phyloP scores from a whole-genome alignment of 2,113 vertebrate genomes.

The Scortum barcoo region DNA sequence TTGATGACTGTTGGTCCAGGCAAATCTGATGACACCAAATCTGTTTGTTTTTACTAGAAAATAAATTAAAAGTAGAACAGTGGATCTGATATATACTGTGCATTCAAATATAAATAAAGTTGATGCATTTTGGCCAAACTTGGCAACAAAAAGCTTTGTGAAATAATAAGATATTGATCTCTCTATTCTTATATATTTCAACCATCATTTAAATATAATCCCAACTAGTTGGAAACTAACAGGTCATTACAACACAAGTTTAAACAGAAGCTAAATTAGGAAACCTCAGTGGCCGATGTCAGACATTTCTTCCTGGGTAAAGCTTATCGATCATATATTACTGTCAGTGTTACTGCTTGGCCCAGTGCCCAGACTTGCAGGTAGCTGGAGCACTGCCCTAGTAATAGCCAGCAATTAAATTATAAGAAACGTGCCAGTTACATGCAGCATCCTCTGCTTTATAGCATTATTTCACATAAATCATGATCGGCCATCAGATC shows the following conservation, averaged over 20 bases:
- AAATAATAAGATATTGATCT: not conserved
- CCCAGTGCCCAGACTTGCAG: constrained; percentile 20
- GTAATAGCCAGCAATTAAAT: constrained; percentile 59
- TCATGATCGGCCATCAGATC: constrained; percentile 65
- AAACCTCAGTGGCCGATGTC: not conserved
- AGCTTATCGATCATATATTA: constrained; percentile 30
- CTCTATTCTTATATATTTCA: not conserved
- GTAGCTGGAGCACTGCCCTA: constrained; percentile 26
- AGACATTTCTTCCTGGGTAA: constrained; percentile 22
- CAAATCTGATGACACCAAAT: not conserved
- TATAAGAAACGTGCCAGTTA: constrained; percentile 64
- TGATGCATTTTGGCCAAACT: not conserved
- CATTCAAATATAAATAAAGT: not conserved
- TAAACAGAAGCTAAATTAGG: not conserved
- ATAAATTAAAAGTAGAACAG: not conserved
- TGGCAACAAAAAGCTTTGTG: not conserved
- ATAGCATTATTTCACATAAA: constrained; percentile 74
- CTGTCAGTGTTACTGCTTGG: constrained; percentile 31
- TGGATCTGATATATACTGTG: not conserved
- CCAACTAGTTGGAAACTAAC: not conserved
- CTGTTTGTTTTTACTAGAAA: not conserved
- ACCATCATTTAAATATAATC: not conserved
- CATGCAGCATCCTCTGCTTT: constrained; percentile 58
- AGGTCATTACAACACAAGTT: not conserved
- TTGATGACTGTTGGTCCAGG: not conserved